Evolutionary conservation across 2,888 invertebrate species (phyloP), one percentile per base, ranked within the genome.

Genomic region (Callimorpha dominula): DNA sequence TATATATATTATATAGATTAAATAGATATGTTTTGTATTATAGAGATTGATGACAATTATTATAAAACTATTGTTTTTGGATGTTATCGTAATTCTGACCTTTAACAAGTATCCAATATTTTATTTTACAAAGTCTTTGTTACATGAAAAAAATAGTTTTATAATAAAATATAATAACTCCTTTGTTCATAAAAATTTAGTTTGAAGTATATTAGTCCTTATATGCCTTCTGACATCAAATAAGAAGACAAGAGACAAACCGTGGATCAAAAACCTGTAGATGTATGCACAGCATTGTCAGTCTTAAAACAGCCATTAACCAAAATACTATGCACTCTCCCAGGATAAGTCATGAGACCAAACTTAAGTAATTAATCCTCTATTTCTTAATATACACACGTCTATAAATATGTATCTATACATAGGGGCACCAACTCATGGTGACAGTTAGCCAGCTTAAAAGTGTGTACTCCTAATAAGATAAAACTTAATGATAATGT

Each of bases 41-140:
- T 60, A 60, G 12, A 14, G 5, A 60, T 20, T 8, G 4, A 54
- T 9, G 1, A 54, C n/a, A 11, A 57, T 57, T 11, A 57, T 20
- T 57, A 20, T 11, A 50, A 60, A 71, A 66, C 50, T 65, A 70
- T 60, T 62, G 31, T 71, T 65, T 60, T 60, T 40, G 46, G 40
- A 66, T 65, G 54, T 57, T 57, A 62, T 46, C 6, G 46, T 43
- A 17, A 4, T 12, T n/a, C 9, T 31, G 11, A 11, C 12, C 49
- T 49, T 49, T 11, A 11, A 11, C 12, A 43, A 43, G 43, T 43
- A 14, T 6, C 11, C 31, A 31, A 31, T 31, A 31, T 31, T 31
- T 31, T 31, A 31, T 31, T 31, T 31, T 31, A 31, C 31, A 31
- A 31, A 31, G 31, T 42, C 9, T 31, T 49, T 49, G 9, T 9